A percentile compares a stretch with the other conserved stretches of the same genome.
Evolutionary conservation across 2,888 invertebrate species (phyloP).

Genomic region (Drosophila cracens): DNA sequence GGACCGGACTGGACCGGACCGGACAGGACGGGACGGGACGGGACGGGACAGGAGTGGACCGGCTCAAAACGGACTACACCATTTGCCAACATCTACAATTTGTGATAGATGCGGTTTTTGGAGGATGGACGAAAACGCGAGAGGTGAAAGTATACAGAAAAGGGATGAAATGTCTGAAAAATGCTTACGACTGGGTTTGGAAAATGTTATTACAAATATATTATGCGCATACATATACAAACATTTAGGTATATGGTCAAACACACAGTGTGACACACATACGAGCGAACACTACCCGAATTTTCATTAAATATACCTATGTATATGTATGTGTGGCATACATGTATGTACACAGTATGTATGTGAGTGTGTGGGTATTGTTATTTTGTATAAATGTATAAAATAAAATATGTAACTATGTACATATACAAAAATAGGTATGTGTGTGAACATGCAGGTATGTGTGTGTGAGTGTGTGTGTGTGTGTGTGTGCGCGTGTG

Average conservation of each 20-base stretch:
- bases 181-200: slow-evolving; percentile 75
- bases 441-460: slow-evolving; percentile 12
- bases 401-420: slow-evolving; percentile 29
- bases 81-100: slow-evolving; percentile 67
- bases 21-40: slow-evolving; percentile 22
- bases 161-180: slow-evolving; percentile 78
- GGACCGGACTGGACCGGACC: slow-evolving; percentile 22
- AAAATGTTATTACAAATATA: slow-evolving; percentile 80
- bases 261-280: slow-evolving; percentile 16
- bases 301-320: slow-evolving; percentile 49
- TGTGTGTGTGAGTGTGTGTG: background rate
- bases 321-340: slow-evolving; percentile 10
- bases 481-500: slow-evolving; percentile 22
- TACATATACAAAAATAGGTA: background rate
- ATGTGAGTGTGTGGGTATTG: slow-evolving; percentile 17
- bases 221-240: slow-evolving; percentile 62
- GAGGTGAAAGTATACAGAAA: slow-evolving; percentile 79
- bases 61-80: slow-evolving; percentile 53
- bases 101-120: slow-evolving; percentile 79
- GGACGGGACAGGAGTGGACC: slow-evolving; percentile 35
- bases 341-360: slow-evolving; percentile 21
- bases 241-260: slow-evolving; percentile 2
- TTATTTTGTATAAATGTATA: slow-evolving; percentile 43
- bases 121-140: slow-evolving; percentile 71
- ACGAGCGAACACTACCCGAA: slow-evolving; percentile 25